Percentiles rank a stretch among this genome's conserved stretches.
phyloP scores from a whole-genome alignment of 2,113 vertebrate genomes.

The Trematocara nigrifrons region DNA sequence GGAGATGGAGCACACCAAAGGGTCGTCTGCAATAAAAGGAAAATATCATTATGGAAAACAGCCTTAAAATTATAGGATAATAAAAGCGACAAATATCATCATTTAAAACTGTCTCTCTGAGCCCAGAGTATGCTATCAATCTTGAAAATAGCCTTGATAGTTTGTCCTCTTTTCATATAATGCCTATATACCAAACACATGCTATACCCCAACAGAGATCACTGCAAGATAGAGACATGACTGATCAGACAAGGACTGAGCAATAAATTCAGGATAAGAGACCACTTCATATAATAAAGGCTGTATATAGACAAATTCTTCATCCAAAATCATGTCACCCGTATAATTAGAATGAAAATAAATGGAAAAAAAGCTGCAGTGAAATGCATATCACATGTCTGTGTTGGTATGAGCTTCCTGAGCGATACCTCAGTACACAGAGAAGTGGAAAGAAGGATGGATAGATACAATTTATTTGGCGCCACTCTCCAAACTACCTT shows the following conservation, averaged over 20 bases:
- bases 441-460: not conserved
- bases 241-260: not conserved
- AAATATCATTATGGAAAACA: not conserved
- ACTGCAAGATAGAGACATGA: not conserved
- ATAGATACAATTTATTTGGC: not conserved
- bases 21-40: conserved; percentile 72
- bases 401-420: not conserved
- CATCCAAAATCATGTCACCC: not conserved
- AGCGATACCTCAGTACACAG: not conserved
- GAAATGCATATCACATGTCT: not conserved
- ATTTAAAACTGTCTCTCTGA: not conserved
- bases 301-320: not conserved
- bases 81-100: not conserved
- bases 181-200: not conserved
- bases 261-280: not conserved
- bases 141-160: not conserved
- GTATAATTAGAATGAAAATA: not conserved
- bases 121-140: not conserved
- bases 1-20: conserved; percentile 89
- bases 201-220: not conserved
- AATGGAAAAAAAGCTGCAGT: not conserved
- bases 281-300: not conserved
- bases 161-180: not conserved
- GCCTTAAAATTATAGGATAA: not conserved
- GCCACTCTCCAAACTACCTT: not conserved